phyloP scores from a whole-genome alignment of 2,888 invertebrate species.

The Eupithecia subumbrata region DNA sequence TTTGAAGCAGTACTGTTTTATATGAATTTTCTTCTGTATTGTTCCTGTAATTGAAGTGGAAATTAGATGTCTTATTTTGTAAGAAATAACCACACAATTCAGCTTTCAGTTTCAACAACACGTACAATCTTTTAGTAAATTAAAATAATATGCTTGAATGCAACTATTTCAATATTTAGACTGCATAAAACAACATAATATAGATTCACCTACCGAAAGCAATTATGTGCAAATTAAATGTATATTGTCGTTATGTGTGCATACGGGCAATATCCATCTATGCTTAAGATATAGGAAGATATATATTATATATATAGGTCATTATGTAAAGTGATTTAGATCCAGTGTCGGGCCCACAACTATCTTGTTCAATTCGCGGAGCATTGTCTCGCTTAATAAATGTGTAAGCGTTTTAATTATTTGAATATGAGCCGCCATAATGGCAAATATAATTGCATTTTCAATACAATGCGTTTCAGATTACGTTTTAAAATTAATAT shows the following conservation, averaged over 20 bases:
- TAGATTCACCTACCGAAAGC: neutral
- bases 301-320: too few relatives aligned
- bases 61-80: too few relatives aligned
- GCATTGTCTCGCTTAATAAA: constrained; percentile 66
- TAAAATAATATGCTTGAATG: neutral
- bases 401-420: constrained; percentile 71
- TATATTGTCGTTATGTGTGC: neutral
- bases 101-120: too few relatives aligned
- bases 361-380: constrained; percentile 67
- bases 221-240: neutral
- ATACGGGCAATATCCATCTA: neutral
- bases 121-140: too few relatives aligned
- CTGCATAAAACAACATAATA: neutral
- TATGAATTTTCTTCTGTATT: too few relatives aligned
- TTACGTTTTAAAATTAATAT: constrained; percentile 14
- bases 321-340: constrained; percentile 38
- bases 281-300: too few relatives aligned
- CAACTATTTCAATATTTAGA: too few relatives aligned
- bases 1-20: too few relatives aligned
- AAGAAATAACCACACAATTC: too few relatives aligned
- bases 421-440: constrained; percentile 45
- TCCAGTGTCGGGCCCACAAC: constrained; percentile 59
- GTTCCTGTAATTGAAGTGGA: too few relatives aligned
- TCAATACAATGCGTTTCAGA: constrained; percentile 33
- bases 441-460: constrained; percentile 40